Percentiles rank a stretch among this genome's conserved stretches.
phyloP scores from a whole-genome alignment of 2,888 invertebrate genomes.

The Apamea epomidion region DNA sequence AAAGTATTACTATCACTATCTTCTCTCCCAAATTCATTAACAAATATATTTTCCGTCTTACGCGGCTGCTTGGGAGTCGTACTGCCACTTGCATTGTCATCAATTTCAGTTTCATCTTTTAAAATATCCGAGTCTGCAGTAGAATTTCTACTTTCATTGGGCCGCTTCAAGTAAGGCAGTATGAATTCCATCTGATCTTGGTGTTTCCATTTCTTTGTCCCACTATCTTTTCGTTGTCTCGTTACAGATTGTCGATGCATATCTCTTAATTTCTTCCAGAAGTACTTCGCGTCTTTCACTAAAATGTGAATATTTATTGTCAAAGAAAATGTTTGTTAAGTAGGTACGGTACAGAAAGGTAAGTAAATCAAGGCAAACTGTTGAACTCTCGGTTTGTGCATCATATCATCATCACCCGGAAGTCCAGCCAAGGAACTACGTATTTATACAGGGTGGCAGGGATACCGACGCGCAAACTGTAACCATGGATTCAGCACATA shows the following conservation, averaged over 20 bases:
- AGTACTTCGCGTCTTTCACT: conserved; percentile 48
- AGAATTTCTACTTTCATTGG: conserved; percentile 29
- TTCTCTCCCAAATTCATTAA: conserved; percentile 28
- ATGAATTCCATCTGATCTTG: conserved; percentile 45
- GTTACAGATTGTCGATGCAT: conserved; percentile 43
- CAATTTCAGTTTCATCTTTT: conserved; percentile 33
- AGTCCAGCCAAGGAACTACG: not conserved
- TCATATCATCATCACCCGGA: not conserved
- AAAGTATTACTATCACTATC: conserved; percentile 33
- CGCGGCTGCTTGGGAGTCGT: conserved; percentile 42
- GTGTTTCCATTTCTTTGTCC: conserved; percentile 50
- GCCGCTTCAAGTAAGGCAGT: conserved; percentile 36
- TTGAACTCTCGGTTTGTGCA: not conserved
- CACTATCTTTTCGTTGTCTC: conserved; percentile 36
- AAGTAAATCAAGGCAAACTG: not conserved
- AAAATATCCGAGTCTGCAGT: conserved; percentile 42
- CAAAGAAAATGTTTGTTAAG: not conserved
- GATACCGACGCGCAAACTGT: no score
- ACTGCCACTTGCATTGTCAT: conserved; percentile 36
- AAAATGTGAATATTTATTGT: conserved; percentile 18
- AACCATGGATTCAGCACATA: no score
- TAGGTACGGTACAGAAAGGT: not conserved
- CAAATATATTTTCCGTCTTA: conserved; percentile 44
- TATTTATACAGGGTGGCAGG: no score
- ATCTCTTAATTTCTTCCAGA: conserved; percentile 43